phyloP scores from a whole-genome alignment of 2,797 vertebrate genomes.

The Hyperoplus immaculatus region DNA sequence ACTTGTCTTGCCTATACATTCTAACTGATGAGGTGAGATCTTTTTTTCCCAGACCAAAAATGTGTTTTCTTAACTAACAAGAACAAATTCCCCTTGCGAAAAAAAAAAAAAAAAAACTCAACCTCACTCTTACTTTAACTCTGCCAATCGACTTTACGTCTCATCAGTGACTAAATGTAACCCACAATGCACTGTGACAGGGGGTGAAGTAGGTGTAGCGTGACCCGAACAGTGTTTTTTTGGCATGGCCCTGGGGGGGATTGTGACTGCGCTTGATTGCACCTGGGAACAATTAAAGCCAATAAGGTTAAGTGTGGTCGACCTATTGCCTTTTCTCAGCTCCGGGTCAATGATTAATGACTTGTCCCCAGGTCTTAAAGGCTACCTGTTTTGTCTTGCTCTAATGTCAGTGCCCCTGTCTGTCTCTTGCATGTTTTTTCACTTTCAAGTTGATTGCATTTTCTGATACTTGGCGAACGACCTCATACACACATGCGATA shows the following conservation, averaged over 20 bases:
- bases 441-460: not conserved
- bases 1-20: constrained; percentile 1
- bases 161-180: constrained; percentile 30
- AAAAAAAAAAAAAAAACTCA: not conserved
- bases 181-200: constrained; percentile 47
- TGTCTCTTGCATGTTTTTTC: not conserved
- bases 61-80: constrained; percentile 65
- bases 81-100: constrained; percentile 48
- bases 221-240: constrained; percentile 48
- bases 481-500: no score
- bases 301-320: constrained; percentile 66
- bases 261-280: constrained; percentile 54
- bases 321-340: constrained; percentile 48
- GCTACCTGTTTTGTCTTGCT: constrained; percentile 12
- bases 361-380: constrained; percentile 9
- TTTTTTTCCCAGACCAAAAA: not conserved
- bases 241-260: constrained; percentile 36
- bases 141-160: constrained; percentile 39
- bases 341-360: constrained; percentile 61
- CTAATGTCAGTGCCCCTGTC: not conserved
- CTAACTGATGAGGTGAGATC: constrained; percentile 16
- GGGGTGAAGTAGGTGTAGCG: constrained; percentile 41
- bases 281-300: constrained; percentile 74
- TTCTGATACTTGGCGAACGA: no score
- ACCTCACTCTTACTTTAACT: constrained; percentile 29